Conservation (phyloP, 2,797 vertebrate species). For the Dermochelys coriacea region DNA sequence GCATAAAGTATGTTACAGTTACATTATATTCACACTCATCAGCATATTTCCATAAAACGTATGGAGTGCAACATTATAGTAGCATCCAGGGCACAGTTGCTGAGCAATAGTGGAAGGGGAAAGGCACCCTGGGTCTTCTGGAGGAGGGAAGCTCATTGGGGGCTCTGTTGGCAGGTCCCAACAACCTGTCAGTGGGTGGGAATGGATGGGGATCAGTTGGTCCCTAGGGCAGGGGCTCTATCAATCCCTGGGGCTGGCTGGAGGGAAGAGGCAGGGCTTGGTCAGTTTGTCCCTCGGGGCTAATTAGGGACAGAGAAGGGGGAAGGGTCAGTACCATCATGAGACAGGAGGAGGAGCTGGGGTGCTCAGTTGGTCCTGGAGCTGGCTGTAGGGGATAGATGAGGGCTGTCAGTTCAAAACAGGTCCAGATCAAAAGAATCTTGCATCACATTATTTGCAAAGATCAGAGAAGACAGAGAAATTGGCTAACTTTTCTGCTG, state of each 20-base stretch:
- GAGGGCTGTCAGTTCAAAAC: not conserved
- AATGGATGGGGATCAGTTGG: not conserved
- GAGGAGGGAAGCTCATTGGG: not conserved
- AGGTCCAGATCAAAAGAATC: not conserved
- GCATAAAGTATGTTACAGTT: too few relatives aligned
- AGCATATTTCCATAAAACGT: too few relatives aligned
- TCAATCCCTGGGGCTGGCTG: not conserved
- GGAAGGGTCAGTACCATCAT: not conserved
- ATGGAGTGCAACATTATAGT: too few relatives aligned
- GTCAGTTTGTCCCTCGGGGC: not conserved
- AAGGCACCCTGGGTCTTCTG: not conserved
- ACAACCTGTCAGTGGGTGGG: not conserved
- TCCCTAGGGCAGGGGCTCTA: not conserved
- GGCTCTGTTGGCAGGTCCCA: not conserved
- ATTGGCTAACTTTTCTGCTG: not conserved
- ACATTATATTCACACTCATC: too few relatives aligned
- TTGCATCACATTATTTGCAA: not conserved
- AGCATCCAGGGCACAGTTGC: not conserved
- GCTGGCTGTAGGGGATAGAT: not conserved
- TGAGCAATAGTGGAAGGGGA: not conserved
- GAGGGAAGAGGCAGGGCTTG: not conserved
- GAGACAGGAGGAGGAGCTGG: not conserved
- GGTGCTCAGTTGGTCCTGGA: not conserved
- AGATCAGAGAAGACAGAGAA: not conserved
- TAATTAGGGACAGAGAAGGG: not conserved